These are phyloP conservation scores for Drosophila prostipennis DNA, from an alignment of 2,888 invertebrate species.

Conservation along the genomic window DNA sequence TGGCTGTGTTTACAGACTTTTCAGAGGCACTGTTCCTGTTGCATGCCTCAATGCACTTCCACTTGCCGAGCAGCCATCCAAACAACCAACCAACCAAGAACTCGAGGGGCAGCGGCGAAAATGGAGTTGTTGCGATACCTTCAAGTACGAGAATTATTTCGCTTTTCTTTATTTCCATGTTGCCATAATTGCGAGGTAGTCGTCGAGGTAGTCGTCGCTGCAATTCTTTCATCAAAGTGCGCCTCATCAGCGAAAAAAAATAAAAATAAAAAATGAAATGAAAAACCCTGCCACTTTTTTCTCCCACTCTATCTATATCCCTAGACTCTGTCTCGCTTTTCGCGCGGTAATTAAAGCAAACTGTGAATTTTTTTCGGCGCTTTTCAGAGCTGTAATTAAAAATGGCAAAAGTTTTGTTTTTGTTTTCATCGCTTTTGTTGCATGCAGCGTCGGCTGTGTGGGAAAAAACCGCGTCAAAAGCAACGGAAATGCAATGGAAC, in stretches of 20 bases:
- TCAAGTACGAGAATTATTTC: constrained; percentile 69
- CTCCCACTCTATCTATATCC: constrained; percentile 3
- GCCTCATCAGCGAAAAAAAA: constrained; percentile 67
- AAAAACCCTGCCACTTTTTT: constrained; percentile 6
- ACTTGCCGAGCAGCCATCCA: constrained; percentile 68
- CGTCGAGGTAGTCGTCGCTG: constrained; percentile 53
- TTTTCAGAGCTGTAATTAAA: constrained; percentile 78
- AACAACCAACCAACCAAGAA: constrained; percentile 43
- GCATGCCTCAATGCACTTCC: constrained; percentile 77
- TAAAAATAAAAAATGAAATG: constrained; percentile 17
- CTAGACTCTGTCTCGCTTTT: constrained; percentile 14
- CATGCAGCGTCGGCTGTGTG: constrained; percentile 45
- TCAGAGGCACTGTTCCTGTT: constrained; percentile 35
- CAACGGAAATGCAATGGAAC: constrained; percentile 72
- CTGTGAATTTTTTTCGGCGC: constrained; percentile 72
- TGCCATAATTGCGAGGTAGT: constrained; percentile 65
- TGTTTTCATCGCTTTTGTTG: constrained; percentile 39
- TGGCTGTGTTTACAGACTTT: constrained; percentile 4
- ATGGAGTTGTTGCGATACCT: constrained; percentile 68
- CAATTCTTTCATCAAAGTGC: constrained; percentile 77
- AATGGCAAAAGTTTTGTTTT: constrained; percentile 64
- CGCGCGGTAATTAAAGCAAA: constrained; percentile 74
- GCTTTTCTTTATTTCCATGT: constrained; percentile 72
- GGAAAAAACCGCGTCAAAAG: constrained; percentile 77
- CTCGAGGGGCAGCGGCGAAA: constrained; percentile 56